Evolutionary conservation across 1,140 invertebrate genomes (phyloP).

Genomic region (Nymphalis io): DNA sequence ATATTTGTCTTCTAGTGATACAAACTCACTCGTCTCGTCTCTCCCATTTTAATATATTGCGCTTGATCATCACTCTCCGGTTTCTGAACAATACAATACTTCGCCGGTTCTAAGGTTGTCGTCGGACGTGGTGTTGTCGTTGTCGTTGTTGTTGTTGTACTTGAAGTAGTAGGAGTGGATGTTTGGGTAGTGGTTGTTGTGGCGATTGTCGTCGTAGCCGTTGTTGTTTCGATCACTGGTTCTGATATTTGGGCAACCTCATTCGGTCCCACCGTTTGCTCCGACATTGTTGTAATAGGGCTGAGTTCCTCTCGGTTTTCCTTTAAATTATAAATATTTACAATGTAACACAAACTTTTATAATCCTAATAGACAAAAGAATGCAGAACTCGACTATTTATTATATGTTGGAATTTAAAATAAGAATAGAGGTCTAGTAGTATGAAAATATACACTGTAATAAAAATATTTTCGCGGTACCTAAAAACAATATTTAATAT

Average conservation of each 20-base stretch:
- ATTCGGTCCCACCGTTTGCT: conserved; percentile 65
- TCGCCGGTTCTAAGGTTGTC: conserved; percentile 86
- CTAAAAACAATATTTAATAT: too few relatives aligned
- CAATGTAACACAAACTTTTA: too few relatives aligned
- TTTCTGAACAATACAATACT: conserved; percentile 91
- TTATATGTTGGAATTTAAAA: too few relatives aligned
- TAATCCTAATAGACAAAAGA: too few relatives aligned
- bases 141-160: conserved; percentile 72
- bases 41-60: conserved; percentile 76
- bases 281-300: conserved; percentile 71
- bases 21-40: conserved; percentile 66
- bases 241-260: conserved; percentile 69
- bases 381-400: too few relatives aligned
- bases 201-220: conserved; percentile 78
- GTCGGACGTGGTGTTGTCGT: conserved; percentile 83
- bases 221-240: conserved; percentile 67
- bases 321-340: conserved; percentile 39
- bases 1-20: conserved; percentile 22
- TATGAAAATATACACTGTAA: too few relatives aligned
- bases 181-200: conserved; percentile 81
- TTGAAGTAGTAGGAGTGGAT: conserved; percentile 69
- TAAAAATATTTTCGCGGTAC: too few relatives aligned
- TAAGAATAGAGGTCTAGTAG: too few relatives aligned
- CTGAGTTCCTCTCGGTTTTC: conserved; percentile 64
- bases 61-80: conserved; percentile 81